phyloP scores from a whole-genome alignment of 2,113 vertebrate species.

The Solea senegalensis region DNA sequence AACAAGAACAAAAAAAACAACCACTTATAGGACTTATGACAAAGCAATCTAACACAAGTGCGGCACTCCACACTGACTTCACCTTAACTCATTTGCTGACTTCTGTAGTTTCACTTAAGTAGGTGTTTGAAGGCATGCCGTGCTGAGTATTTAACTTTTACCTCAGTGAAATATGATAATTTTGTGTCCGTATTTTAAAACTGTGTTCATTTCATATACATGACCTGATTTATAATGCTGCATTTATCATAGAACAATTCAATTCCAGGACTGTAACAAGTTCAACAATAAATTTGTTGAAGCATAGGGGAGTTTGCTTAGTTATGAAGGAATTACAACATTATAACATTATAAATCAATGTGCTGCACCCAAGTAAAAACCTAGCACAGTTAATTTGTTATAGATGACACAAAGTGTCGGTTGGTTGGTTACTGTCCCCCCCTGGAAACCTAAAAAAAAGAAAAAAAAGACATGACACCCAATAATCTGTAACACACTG shows the following conservation, averaged over 20 bases:
- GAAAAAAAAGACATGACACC: not conserved
- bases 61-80: not conserved
- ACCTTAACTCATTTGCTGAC: not conserved
- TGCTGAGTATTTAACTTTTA: not conserved
- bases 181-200: not conserved
- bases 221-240: not conserved
- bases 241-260: not conserved
- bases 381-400: not conserved
- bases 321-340: not conserved
- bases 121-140: not conserved
- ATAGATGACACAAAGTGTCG: not conserved
- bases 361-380: not conserved
- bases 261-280: not conserved
- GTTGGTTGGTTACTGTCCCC: not conserved
- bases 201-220: not conserved
- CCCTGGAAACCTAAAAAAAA: not conserved
- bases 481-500: not conserved
- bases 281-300: constrained; percentile 3
- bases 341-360: not conserved
- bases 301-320: not conserved
- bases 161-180: not conserved
- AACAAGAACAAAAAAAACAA: constrained; percentile 19
- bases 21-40: not conserved
- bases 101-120: not conserved
- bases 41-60: constrained; percentile 4